A percentile compares a stretch with the other conserved stretches of the same genome.
Conservation (phyloP, 2,888 invertebrate species). For the Oegoconia quadripuncta region DNA sequence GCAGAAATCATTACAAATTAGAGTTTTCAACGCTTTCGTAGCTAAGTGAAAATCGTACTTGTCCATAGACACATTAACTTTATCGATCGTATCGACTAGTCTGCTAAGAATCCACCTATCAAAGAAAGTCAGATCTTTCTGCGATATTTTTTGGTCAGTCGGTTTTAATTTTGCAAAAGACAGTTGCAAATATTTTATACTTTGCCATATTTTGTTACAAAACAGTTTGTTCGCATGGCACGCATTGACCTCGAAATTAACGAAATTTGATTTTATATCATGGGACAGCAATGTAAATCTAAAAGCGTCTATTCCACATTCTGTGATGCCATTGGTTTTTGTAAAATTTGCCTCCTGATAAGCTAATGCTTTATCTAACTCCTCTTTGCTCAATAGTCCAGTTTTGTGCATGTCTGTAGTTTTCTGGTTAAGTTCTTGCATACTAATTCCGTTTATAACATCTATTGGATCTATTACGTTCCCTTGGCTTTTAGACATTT, state of each 20-base stretch:
- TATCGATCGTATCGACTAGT: conserved; percentile 82
- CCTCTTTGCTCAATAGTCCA: conserved; percentile 81
- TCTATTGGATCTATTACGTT: conserved; percentile 97
- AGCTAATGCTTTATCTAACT: conserved; percentile 81
- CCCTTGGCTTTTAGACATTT: conserved; percentile 98
- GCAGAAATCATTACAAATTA: conserved; percentile 92
- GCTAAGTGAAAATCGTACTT: conserved; percentile 85
- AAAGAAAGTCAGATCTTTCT: conserved; percentile 61
- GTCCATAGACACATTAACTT: conserved; percentile 82
- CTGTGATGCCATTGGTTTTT: conserved; percentile 88
- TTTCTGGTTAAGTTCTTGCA: conserved; percentile 79
- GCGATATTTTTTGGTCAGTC: conserved; percentile 31
- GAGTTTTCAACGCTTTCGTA: conserved; percentile 84
- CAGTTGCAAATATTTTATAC: conserved; percentile 81
- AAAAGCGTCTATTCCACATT: conserved; percentile 95
- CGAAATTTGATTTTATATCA: conserved; percentile 88
- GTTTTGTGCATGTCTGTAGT: conserved; percentile 58
- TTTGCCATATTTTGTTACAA: conserved; percentile 98
- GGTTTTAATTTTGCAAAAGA: conserved; percentile 43
- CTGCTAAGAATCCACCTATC: conserved; percentile 94
- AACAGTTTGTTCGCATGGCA: conserved; percentile 87
- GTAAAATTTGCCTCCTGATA: conserved; percentile 82
- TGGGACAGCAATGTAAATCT: conserved; percentile 93
- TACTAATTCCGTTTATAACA: conserved; percentile 90
- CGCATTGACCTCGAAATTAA: conserved; percentile 93